Conservation (phyloP, 2,797 vertebrate genomes). For the Neoniphon sammara region DNA sequence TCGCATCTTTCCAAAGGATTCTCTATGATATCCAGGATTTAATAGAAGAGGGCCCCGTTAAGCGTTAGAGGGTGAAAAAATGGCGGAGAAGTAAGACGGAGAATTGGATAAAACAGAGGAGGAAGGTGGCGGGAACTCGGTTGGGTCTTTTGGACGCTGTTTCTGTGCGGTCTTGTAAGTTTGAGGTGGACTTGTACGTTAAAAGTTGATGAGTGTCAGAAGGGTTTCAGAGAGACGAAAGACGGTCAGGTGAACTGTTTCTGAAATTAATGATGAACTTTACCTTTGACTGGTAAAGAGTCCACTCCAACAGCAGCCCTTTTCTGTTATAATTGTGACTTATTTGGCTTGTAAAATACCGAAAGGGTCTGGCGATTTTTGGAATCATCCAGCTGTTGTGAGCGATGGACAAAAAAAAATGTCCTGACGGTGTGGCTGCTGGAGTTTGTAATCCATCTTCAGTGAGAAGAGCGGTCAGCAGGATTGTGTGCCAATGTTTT, state of each 20-base stretch:
- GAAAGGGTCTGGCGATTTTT: too few species aligned
- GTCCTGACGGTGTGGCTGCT: not conserved
- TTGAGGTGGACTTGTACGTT: constrained; percentile 27
- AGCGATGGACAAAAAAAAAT: not conserved
- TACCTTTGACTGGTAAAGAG: not conserved
- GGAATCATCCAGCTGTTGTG: not conserved
- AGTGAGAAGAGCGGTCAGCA: not conserved
- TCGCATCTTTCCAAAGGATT: not conserved
- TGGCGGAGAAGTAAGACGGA: not conserved
- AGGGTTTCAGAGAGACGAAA: not conserved
- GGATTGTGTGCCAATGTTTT: not conserved
- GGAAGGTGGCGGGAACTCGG: not conserved
- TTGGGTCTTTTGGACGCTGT: not conserved
- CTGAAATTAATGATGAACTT: not conserved
- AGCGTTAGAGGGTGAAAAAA: not conserved
- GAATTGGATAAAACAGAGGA: not conserved
- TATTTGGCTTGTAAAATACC: not conserved
- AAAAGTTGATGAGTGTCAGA: not conserved
- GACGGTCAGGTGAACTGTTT: not conserved
- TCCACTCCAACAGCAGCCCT: not conserved
- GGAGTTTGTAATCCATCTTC: not conserved
- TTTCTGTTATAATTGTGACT: not conserved
- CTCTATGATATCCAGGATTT: not conserved
- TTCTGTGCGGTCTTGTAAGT: not conserved
- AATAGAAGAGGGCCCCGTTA: not conserved